Evolutionary conservation across 2,888 invertebrate species (phyloP).

Genomic region (Odontomyia ornata): DNA sequence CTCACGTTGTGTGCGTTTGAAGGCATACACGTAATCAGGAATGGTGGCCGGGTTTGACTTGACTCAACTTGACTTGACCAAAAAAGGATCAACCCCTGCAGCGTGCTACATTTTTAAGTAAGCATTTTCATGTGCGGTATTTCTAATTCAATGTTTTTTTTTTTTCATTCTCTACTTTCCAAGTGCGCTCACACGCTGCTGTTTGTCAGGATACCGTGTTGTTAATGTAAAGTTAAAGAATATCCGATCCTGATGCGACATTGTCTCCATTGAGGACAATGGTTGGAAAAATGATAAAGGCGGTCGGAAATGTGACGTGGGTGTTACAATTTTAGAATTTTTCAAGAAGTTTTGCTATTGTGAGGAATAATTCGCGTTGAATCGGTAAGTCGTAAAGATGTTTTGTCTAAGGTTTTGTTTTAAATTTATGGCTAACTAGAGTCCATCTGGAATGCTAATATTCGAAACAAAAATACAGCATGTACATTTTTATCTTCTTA

Average conservation of each 20-base stretch:
- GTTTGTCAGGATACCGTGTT: background rate
- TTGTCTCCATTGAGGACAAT: constrained; percentile 14
- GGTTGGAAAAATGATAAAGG: constrained; percentile 12
- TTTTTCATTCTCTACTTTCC: background rate
- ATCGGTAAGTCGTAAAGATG: background rate
- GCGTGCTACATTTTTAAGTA: constrained; percentile 37
- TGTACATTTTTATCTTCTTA: too few relatives aligned
- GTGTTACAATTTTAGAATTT: constrained; percentile 4
- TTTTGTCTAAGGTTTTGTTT: too few relatives aligned
- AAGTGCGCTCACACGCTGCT: background rate
- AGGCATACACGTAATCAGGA: constrained; percentile 22
- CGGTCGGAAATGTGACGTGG: constrained; percentile 21
- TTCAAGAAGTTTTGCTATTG: background rate
- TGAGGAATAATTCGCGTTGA: background rate
- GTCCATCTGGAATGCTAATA: too few relatives aligned
- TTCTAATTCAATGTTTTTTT: constrained; percentile 12
- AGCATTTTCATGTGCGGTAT: constrained; percentile 33
- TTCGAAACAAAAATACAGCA: too few relatives aligned
- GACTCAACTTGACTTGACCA: constrained; percentile 28
- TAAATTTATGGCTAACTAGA: too few relatives aligned
- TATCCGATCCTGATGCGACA: constrained; percentile 6
- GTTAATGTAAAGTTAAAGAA: background rate
- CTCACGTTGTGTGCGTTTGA: constrained; percentile 23
- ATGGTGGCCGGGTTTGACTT: constrained; percentile 2
- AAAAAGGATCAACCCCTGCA: constrained; percentile 42